These are phyloP conservation scores for Nebria salina DNA, from an alignment of 2,888 invertebrate genomes.

Conservation along the genomic window DNA sequence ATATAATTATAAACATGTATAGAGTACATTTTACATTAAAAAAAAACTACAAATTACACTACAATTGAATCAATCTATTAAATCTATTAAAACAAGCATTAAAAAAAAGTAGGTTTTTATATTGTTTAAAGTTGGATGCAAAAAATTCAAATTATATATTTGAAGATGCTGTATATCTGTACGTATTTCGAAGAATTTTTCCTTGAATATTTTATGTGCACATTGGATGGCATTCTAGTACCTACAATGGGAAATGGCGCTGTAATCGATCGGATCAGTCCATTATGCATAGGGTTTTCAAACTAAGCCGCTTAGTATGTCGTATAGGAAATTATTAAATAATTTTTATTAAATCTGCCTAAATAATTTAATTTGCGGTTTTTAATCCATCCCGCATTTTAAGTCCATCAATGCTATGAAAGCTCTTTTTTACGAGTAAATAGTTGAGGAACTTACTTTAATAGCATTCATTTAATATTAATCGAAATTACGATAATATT, in stretches of 20 bases:
- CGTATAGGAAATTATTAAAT: background rate
- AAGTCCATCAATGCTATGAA: background rate
- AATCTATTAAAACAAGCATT: too few species aligned
- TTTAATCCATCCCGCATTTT: background rate
- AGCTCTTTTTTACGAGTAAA: background rate
- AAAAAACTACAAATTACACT: too few species aligned
- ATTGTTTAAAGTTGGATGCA: too few species aligned
- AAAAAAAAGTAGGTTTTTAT: too few species aligned
- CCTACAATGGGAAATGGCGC: background rate
- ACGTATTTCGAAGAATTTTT: background rate
- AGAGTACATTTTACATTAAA: too few species aligned
- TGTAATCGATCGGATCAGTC: constrained; percentile 1
- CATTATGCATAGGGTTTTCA: background rate
- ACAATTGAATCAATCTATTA: too few species aligned
- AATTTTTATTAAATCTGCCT: background rate
- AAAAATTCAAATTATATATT: too few species aligned
- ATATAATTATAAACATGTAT: background rate
- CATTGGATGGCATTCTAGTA: background rate
- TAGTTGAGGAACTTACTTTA: too few species aligned
- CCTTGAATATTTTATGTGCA: background rate
- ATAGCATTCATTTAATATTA: too few species aligned
- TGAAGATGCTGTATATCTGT: background rate
- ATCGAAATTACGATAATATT: too few species aligned
- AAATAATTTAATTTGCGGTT: background rate
- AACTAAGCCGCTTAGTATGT: background rate